Percentiles rank a stretch among this genome's conserved stretches.
Conservation (phyloP, 2,113 vertebrate species). For the Struthidea cinerea region DNA sequence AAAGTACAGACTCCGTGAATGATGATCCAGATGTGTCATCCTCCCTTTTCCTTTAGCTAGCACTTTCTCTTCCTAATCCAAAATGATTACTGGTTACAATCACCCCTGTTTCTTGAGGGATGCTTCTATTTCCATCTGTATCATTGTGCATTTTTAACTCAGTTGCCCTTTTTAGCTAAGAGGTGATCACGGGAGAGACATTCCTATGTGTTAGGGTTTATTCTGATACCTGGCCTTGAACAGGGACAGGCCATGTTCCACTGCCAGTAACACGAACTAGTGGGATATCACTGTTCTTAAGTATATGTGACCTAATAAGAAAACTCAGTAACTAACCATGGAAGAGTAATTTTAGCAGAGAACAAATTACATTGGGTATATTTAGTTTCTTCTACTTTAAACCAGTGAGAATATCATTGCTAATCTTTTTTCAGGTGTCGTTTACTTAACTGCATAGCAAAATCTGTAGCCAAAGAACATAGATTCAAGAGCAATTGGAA, state of each 20-base stretch:
- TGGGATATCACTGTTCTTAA: slow-evolving; percentile 20
- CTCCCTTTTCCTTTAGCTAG: neutral
- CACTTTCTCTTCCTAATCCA: neutral
- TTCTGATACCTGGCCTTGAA: neutral
- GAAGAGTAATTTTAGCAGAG: slow-evolving; percentile 52
- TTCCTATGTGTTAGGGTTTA: neutral
- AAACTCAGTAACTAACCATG: slow-evolving; percentile 26
- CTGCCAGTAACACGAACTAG: neutral
- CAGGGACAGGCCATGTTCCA: neutral
- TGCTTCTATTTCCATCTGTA: neutral
- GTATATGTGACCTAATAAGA: slow-evolving; percentile 39
- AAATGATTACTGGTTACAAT: neutral
- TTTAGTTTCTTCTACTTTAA: slow-evolving; percentile 54
- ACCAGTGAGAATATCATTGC: neutral
- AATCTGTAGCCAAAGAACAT: neutral
- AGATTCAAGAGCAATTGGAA: neutral
- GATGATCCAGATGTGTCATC: neutral
- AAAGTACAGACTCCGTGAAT: neutral
- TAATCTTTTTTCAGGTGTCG: neutral
- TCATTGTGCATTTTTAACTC: neutral
- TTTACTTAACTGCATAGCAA: neutral
- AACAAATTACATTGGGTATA: slow-evolving; percentile 30
- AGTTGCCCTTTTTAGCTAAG: neutral
- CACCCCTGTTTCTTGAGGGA: neutral
- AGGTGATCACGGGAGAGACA: neutral